Evolutionary conservation across 2,113 vertebrate species (phyloP).

Genomic region (Syngnathus typhle): DNA sequence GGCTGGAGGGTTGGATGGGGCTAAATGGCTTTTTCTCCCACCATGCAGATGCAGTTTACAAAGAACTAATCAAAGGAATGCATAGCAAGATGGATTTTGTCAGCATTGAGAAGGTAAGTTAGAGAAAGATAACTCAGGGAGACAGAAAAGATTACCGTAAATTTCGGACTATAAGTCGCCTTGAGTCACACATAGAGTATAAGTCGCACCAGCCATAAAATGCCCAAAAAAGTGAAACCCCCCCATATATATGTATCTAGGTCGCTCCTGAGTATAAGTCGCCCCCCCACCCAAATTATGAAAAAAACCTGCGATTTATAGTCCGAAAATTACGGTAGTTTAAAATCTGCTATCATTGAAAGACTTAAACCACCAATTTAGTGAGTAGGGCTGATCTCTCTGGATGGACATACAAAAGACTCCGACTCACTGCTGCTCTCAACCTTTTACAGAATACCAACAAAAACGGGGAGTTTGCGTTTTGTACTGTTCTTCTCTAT

Average conservation of each 20-base stretch:
- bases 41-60: slow-evolving; percentile 48
- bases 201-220: no score
- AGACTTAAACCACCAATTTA: background rate
- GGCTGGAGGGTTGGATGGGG: slow-evolving; percentile 14
- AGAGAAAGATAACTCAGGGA: slow-evolving; percentile 5
- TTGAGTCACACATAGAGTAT: no score
- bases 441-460: background rate
- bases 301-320: no score
- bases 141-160: background rate
- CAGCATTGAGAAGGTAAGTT: slow-evolving; percentile 52
- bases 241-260: no score
- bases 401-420: background rate
- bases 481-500: background rate
- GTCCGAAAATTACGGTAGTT: no score
- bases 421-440: background rate
- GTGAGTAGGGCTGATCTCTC: background rate
- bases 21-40: slow-evolving; percentile 35
- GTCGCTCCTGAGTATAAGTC: no score
- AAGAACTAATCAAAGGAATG: slow-evolving; percentile 27
- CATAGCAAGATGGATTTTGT: slow-evolving; percentile 34
- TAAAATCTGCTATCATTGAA: background rate
- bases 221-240: no score
- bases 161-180: no score
- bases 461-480: background rate
- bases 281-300: no score